Evolutionary conservation across 2,797 vertebrate genomes (phyloP).

Genomic region (Gymnoscopelus microlampas): DNA sequence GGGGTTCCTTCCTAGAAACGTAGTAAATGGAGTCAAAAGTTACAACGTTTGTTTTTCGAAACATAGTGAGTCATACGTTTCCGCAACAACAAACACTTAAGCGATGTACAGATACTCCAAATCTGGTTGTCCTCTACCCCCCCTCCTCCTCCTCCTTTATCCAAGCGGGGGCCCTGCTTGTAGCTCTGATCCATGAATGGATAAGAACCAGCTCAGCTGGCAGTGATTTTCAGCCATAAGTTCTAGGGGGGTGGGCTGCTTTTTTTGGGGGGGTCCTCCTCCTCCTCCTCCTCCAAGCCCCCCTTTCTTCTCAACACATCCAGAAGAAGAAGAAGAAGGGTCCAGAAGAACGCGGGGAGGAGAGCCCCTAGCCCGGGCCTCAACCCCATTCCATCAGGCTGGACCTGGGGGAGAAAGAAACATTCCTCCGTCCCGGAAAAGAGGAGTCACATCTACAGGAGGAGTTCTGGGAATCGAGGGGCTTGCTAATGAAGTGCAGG

Average conservation of each 20-base stretch:
- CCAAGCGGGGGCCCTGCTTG: constrained; percentile 31
- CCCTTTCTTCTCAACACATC: constrained; percentile 61
- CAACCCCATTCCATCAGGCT: constrained; percentile 66
- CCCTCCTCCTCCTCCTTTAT: constrained; percentile 42
- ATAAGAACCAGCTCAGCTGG: constrained; percentile 74
- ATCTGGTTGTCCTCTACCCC: too few relatives aligned
- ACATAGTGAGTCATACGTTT: too few relatives aligned
- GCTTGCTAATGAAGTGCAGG: constrained; percentile 82
- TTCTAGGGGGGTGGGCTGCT: constrained; percentile 36
- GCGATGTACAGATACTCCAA: too few relatives aligned
- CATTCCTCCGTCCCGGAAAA: constrained; percentile 79
- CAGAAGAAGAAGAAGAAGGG: constrained; percentile 55
- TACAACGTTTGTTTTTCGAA: too few relatives aligned
- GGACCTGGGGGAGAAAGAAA: constrained; percentile 77
- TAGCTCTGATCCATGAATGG: constrained; percentile 58
- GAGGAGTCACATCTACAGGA: constrained; percentile 77
- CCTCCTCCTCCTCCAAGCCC: constrained; percentile 35
- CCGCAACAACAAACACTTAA: too few relatives aligned
- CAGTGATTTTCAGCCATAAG: constrained; percentile 74
- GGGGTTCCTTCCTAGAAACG: too few relatives aligned
- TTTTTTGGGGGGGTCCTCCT: constrained; percentile 5
- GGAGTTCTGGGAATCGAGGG: constrained; percentile 78
- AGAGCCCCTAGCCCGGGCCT: constrained; percentile 56
- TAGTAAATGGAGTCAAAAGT: too few relatives aligned
- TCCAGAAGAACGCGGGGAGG: constrained; percentile 14